Conservation (phyloP, 2,888 invertebrate species). For the Gryllus longicercus region DNA sequence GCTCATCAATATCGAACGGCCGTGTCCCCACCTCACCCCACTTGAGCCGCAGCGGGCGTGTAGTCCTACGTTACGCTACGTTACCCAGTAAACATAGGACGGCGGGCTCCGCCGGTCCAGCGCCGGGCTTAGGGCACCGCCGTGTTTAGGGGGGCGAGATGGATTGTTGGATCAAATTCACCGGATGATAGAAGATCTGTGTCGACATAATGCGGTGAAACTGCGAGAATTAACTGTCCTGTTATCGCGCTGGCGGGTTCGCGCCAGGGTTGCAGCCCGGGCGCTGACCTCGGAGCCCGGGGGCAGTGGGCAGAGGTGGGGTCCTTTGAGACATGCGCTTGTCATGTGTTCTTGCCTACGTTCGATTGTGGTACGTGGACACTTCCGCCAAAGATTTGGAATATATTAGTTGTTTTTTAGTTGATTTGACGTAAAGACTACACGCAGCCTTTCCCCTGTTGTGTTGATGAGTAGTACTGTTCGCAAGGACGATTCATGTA, state of each 20-base stretch:
- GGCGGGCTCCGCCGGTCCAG: background rate
- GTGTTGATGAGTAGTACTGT: no score
- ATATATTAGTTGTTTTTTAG: no score
- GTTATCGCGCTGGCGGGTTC: background rate
- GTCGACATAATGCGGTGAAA: slow-evolving; percentile 17
- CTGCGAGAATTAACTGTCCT: slow-evolving; percentile 17
- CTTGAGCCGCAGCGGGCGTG: background rate
- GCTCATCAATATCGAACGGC: background rate
- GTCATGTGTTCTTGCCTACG: no score
- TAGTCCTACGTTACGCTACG: slow-evolving; percentile 17
- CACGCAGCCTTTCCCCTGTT: no score
- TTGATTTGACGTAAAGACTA: no score
- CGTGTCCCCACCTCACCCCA: background rate
- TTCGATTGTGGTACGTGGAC: no score
- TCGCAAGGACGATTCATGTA: no score
- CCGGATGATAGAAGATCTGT: slow-evolving; percentile 17
- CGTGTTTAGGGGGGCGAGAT: slow-evolving; percentile 5
- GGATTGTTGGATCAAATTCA: slow-evolving; percentile 17
- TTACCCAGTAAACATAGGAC: background rate
- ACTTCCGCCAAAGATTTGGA: no score
- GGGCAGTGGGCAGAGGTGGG: no score
- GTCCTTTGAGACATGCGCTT: no score
- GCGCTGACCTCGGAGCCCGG: no score
- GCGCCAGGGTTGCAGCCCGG: no score
- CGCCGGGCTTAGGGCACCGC: background rate